Percentiles rank a stretch among this genome's conserved stretches.
phyloP scores from a whole-genome alignment of 53 echinoderm and acorn worm genomes.

The Patiria pectinifera region DNA sequence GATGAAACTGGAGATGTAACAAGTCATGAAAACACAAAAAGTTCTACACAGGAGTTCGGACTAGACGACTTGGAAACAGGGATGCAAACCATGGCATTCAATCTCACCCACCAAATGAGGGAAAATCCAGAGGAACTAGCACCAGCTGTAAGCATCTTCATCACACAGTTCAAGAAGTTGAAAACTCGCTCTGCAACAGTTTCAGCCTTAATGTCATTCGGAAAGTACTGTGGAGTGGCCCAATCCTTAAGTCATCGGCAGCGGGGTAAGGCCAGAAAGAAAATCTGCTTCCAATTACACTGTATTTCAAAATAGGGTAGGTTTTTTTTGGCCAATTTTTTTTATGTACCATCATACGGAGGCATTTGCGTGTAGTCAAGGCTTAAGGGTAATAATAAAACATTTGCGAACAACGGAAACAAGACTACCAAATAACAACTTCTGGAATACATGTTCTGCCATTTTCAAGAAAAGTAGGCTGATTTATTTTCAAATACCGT shows the following conservation, averaged over 20 bases:
- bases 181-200: neutral
- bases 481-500: no score
- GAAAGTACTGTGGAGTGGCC: conserved; percentile 8
- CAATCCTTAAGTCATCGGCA: conserved; percentile 12
- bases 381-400: no score
- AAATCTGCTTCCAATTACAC: no score
- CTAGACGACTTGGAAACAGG: conserved; percentile 8
- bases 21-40: neutral
- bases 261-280: no score
- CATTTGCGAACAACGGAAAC: no score
- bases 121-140: neutral
- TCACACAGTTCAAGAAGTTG: neutral
- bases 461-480: no score
- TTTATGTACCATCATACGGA: no score
- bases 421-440: no score
- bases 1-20: neutral
- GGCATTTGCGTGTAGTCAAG: no score
- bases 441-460: no score
- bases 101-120: neutral
- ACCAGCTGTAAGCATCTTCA: conserved; percentile 14
- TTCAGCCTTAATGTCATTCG: conserved; percentile 8
- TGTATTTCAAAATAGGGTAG: no score
- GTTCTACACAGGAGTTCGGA: conserved; percentile 12
- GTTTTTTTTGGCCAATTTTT: no score
- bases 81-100: neutral